Evolutionary conservation across 2,797 vertebrate genomes (phyloP), one percentile per base, ranked within the genome.

Genomic region (Petrocephalus schoutedeni): DNA sequence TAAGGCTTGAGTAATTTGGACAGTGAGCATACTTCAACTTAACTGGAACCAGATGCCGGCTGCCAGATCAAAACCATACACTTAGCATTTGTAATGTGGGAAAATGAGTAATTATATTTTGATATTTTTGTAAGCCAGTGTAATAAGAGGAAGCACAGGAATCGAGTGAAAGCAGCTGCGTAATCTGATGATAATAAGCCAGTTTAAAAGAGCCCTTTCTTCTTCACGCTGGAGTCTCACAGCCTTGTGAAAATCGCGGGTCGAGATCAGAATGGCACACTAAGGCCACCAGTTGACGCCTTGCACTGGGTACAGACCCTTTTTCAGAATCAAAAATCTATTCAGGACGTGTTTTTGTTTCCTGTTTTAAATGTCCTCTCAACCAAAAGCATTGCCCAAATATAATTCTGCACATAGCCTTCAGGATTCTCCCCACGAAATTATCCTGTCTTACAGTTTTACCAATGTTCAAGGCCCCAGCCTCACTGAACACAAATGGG

Each of bases 11-110:
- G 88, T 89, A 91, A 90, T 88, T 84, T 87, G 90, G 89, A 91
- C 88, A 89, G 88, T 86, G 71, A 61, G 86, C 89, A 91, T 90
- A 88, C 88, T 92, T 90, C 67, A 58, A 86, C 90, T 90, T 91
- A 90, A 92, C 90, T 90, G 32, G 90, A 91, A 91, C 89, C 91
- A 92, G 89, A 92, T 92, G 90, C 88, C 54, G 74, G 23, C 64
- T 58, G 86, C 80, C 45, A 36, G 80, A 88, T 90, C 88, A 89
- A 89, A 71, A 90, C 74, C 28, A 9, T 74, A 89, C 58, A 82
- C 89, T 90, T 89, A 87, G 88, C 87, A 92, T 90, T 88, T 92
- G 86, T 88, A 85, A 84, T 61, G 86, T 58, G 89, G 74, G 88
- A 85, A 89, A 91, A 88, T 89, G 87, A 86, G 90, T 91, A 91